A percentile compares a stretch with the other conserved stretches of the same genome.
These are phyloP conservation scores for Megalopta genalis DNA, from an alignment of 1,140 invertebrate genomes.

Conservation along the genomic window DNA sequence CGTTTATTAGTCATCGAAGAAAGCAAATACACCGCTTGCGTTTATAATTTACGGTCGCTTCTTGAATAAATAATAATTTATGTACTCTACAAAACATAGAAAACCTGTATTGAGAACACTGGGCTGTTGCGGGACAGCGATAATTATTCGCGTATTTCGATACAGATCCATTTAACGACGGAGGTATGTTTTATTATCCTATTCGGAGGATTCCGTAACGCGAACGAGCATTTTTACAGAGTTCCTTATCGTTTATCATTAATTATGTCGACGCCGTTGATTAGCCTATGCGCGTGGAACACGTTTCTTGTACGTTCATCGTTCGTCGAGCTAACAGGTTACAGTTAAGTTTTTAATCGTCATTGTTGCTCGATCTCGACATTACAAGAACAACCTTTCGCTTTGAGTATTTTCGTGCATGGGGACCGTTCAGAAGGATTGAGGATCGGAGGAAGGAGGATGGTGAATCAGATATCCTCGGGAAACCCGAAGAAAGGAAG, in stretches of 20 bases:
- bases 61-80: constrained; percentile 72
- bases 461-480: neutral
- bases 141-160: constrained; percentile 12
- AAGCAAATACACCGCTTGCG: constrained; percentile 36
- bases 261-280: neutral
- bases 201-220: neutral
- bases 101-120: constrained; percentile 34
- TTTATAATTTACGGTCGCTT: constrained; percentile 58
- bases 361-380: neutral
- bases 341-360: neutral
- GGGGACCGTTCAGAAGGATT: neutral
- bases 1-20: constrained; percentile 42
- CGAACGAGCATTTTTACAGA: constrained; percentile 22
- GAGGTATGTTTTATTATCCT: constrained; percentile 10
- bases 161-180: constrained; percentile 16
- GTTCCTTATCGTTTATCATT: neutral
- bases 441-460: too few relatives aligned
- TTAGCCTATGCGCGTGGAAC: neutral
- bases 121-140: neutral
- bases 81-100: constrained; percentile 39
- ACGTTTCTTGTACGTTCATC: neutral
- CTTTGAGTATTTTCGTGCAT: neutral
- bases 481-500: neutral
- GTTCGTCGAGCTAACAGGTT: neutral
- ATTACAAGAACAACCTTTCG: too few relatives aligned